Percentiles rank a stretch among this genome's conserved stretches.
Conservation (phyloP, 2,888 invertebrate genomes). For the Eutolmus rufibarbis region DNA sequence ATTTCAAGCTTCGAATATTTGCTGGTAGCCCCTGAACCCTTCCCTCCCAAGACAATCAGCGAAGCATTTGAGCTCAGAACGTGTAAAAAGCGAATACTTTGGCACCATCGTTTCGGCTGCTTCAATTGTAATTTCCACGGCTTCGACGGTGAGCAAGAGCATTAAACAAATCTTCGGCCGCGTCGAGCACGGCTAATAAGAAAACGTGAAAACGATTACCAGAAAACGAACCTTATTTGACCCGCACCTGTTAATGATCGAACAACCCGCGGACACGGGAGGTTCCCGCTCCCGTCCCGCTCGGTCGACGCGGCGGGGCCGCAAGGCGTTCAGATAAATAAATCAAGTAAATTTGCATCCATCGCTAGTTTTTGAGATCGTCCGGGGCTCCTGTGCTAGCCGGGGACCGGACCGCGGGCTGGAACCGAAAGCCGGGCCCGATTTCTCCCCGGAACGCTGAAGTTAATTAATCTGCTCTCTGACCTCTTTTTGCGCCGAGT, state of each 20-base stretch:
- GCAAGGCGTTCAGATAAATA: slow-evolving; percentile 7
- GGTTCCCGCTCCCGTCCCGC: not conserved
- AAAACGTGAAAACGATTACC: not conserved
- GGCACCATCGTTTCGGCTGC: not conserved
- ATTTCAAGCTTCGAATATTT: not conserved
- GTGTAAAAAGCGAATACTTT: not conserved
- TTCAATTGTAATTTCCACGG: not conserved
- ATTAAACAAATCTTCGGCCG: not conserved
- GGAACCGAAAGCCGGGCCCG: not conserved
- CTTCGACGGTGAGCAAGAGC: not conserved
- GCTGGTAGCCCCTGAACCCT: not conserved
- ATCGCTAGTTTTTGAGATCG: not conserved
- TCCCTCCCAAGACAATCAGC: not conserved
- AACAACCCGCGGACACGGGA: not conserved
- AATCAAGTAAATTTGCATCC: slow-evolving; percentile 17
- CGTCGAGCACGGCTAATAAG: not conserved
- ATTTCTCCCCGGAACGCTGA: not conserved
- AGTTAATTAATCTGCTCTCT: slow-evolving; percentile 46
- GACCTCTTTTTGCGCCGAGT: slow-evolving; percentile 34
- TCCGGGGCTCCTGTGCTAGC: not conserved
- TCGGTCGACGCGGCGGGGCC: not conserved
- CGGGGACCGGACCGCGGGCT: not conserved
- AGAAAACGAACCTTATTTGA: not conserved
- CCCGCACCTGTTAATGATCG: not conserved
- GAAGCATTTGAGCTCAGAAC: not conserved